phyloP scores from a whole-genome alignment of 2,888 invertebrate species.

The Ophion ellenae region DNA sequence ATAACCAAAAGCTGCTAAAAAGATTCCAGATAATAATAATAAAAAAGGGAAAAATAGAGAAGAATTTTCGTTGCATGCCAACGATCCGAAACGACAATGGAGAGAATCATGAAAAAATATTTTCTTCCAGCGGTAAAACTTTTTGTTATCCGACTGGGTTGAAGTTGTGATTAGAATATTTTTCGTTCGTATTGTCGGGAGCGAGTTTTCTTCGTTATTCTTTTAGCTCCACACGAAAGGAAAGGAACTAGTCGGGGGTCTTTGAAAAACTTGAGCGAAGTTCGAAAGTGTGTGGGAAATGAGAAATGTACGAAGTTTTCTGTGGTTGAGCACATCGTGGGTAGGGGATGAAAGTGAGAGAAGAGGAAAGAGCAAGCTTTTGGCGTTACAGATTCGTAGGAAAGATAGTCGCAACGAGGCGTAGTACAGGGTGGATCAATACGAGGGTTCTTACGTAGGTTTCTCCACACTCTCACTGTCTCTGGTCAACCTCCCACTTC shows the following conservation, averaged over 20 bases:
- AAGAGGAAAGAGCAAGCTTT: slow-evolving; percentile 70
- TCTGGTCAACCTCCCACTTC: slow-evolving; percentile 61
- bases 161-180: slow-evolving; percentile 7
- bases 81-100: too few relatives aligned
- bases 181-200: background rate
- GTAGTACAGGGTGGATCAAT: slow-evolving; percentile 80
- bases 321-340: slow-evolving; percentile 18
- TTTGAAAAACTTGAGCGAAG: slow-evolving; percentile 7
- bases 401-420: slow-evolving; percentile 81
- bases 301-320: slow-evolving; percentile 39
- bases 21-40: too few relatives aligned
- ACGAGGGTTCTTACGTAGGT: slow-evolving; percentile 81
- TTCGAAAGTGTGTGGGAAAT: slow-evolving; percentile 33
- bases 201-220: background rate
- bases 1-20: too few relatives aligned
- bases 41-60: too few relatives aligned
- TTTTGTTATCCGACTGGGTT: background rate
- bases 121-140: background rate
- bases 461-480: slow-evolving; percentile 70
- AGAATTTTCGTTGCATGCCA: too few relatives aligned
- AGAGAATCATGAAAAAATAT: background rate
- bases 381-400: slow-evolving; percentile 80
- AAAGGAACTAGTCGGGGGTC: background rate
- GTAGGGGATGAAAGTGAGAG: slow-evolving; percentile 23
- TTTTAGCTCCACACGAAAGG: too few relatives aligned